Evolutionary conservation across 1,140 invertebrate species (phyloP), one percentile per base, ranked within the genome.

Genomic region (Drosophila quadrilineata): DNA sequence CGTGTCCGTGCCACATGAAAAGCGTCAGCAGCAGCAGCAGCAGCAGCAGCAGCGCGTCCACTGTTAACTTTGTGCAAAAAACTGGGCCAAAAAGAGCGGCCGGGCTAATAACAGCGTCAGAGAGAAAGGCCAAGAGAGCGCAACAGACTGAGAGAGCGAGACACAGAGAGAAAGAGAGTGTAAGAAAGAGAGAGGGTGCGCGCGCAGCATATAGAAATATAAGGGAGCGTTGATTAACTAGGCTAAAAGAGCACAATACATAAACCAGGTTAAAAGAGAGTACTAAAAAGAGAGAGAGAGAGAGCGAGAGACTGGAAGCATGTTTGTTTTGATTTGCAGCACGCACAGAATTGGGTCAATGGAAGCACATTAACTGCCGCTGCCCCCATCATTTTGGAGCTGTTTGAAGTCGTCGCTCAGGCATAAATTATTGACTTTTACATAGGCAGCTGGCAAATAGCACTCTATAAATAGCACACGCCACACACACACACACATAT

Each of bases 391-490:
- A 28, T 38, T 28, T 33, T 38, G 36, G 28, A 54, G 58, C 71
- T 46, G 35, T 38, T 26, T 66, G 50, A 48, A 21, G 67, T 56
- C 57, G 49, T 58, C 64, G n/a, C n/a, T n/a, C n/a, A n/a, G n/a
- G 71, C 76, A 75, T 82, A 72, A 82, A 71, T 82, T 82, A 82
- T 84, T 84, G 77, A 76, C 77, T 70, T 60, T 49, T 38, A 10
- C 43, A 29, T 17, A 49, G 43, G 49, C 40, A 50, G 41, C 58
- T 40, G 33, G 28, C 57, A 19, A 33, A 46, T 19, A 8, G 3
- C 6, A 31, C 53, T 26, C 67, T 63, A 53, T 76, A 82, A 82
- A 82, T 82, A 82, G 72, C 59, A 70, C 75, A 70, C 36, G 17
- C 21, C 16, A 19, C 21, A 9, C 19, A 22, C 9, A n/a, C 9